A percentile compares a stretch with the other conserved stretches of the same genome.
phyloP scores from a whole-genome alignment of 2,888 invertebrate genomes.

The Parnassius apollo region DNA sequence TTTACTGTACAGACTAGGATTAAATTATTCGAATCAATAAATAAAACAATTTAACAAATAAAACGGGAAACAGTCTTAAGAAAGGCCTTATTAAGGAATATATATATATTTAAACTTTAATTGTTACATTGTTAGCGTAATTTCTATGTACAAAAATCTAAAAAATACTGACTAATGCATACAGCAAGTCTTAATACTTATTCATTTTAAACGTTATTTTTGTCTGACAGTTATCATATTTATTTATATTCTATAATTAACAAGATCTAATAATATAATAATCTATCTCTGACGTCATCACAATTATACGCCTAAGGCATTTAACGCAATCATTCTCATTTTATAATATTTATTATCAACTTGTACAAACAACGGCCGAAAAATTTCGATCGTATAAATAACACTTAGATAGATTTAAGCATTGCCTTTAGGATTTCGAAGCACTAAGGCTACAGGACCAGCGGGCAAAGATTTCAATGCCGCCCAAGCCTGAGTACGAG shows the following conservation, averaged over 20 bases:
- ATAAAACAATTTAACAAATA: slow-evolving; percentile 48
- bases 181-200: slow-evolving; percentile 14
- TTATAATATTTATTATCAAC: slow-evolving; percentile 11
- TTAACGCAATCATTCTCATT: slow-evolving; percentile 9
- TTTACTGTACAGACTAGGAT: slow-evolving; percentile 53
- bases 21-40: slow-evolving; percentile 47
- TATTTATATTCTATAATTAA: slow-evolving; percentile 2
- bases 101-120: slow-evolving; percentile 21
- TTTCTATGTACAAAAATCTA: slow-evolving; percentile 26
- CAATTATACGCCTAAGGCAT: slow-evolving; percentile 17
- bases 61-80: slow-evolving; percentile 53
- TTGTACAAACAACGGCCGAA: slow-evolving; percentile 2
- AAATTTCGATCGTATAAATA: background rate
- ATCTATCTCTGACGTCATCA: slow-evolving; percentile 16
- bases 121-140: slow-evolving; percentile 19
- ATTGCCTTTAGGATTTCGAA: slow-evolving; percentile 57
- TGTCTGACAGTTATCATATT: background rate
- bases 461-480: slow-evolving; percentile 94
- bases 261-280: background rate
- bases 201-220: slow-evolving; percentile 3
- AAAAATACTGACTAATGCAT: slow-evolving; percentile 26
- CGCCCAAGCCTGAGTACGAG: slow-evolving; percentile 97
- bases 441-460: slow-evolving; percentile 86
- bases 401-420: slow-evolving; percentile 29
- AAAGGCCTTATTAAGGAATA: slow-evolving; percentile 26